A percentile compares a stretch with the other conserved stretches of the same genome.
These are phyloP conservation scores for Peromyscus californicus DNA, from an alignment of 2,113 vertebrate genomes.

Conservation along the genomic window DNA sequence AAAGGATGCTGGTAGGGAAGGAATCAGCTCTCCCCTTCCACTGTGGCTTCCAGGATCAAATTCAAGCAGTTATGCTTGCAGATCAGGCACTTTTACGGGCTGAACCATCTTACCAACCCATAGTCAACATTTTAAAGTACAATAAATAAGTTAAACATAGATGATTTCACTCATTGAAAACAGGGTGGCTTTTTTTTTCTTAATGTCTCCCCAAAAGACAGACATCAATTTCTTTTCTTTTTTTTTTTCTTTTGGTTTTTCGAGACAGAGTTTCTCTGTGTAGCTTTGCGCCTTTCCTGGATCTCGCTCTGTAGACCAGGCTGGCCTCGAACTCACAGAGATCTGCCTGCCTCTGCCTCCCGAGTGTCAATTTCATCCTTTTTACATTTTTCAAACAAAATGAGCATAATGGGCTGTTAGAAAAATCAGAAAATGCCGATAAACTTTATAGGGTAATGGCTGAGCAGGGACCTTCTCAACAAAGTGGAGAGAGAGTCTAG, in stretches of 20 bases:
- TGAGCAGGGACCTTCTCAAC: not conserved
- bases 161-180: not conserved
- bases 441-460: not conserved
- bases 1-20: not conserved
- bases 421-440: conserved; percentile 47
- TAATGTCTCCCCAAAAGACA: not conserved
- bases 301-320: too few species aligned
- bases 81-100: not conserved
- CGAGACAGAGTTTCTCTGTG: too few species aligned
- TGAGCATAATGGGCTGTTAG: not conserved
- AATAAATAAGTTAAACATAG: not conserved
- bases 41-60: not conserved
- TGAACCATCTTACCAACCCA: not conserved
- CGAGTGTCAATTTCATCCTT: not conserved
- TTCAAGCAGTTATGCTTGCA: too few species aligned
- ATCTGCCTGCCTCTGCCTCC: too few species aligned
- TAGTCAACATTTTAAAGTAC: not conserved
- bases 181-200: not conserved
- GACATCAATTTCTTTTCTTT: not conserved
- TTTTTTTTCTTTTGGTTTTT: too few species aligned
- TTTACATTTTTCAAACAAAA: not conserved
- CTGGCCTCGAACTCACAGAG: too few species aligned
- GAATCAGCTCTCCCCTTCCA: not conserved
- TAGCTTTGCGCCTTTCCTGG: too few species aligned
- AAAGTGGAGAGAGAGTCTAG: not conserved